Evolutionary conservation across 2,888 invertebrate genomes (phyloP).

Genomic region (Fragum sueziense): DNA sequence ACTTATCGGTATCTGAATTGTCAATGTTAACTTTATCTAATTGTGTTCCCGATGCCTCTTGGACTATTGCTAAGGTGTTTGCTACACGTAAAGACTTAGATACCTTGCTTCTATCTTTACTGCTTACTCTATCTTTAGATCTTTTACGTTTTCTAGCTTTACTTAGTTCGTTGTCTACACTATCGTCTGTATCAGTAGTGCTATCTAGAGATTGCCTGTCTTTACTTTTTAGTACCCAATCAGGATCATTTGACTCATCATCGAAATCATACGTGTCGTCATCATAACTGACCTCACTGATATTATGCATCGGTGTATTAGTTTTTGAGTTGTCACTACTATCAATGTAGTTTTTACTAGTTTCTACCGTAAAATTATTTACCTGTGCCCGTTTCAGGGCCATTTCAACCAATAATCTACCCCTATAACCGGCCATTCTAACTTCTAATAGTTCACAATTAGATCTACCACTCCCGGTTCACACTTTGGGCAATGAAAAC

Average conservation of each 20-base stretch:
- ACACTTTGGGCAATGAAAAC: conserved; percentile 38
- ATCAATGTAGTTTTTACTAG: background rate
- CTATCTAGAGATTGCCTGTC: background rate
- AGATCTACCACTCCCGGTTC: conserved; percentile 26
- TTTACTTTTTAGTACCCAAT: conserved; percentile 28
- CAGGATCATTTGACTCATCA: conserved; percentile 30
- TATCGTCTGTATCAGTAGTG: background rate
- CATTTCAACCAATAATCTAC: conserved; percentile 1
- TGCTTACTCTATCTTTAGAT: too few species aligned
- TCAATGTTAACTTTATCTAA: background rate
- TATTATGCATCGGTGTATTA: background rate
- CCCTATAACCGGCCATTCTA: conserved; percentile 10
- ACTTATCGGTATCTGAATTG: background rate
- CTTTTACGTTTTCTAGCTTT: too few species aligned
- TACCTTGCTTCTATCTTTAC: background rate
- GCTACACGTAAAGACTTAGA: too few species aligned
- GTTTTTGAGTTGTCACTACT: background rate
- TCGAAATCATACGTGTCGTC: conserved; percentile 13
- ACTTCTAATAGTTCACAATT: conserved; percentile 20
- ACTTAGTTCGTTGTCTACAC: background rate
- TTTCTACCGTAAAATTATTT: background rate
- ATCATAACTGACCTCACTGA: background rate
- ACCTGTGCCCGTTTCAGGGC: background rate
- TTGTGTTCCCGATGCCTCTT: background rate
- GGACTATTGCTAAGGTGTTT: background rate